Conservation (phyloP, 2,113 vertebrate genomes). For the Otocyon megalotis region DNA sequence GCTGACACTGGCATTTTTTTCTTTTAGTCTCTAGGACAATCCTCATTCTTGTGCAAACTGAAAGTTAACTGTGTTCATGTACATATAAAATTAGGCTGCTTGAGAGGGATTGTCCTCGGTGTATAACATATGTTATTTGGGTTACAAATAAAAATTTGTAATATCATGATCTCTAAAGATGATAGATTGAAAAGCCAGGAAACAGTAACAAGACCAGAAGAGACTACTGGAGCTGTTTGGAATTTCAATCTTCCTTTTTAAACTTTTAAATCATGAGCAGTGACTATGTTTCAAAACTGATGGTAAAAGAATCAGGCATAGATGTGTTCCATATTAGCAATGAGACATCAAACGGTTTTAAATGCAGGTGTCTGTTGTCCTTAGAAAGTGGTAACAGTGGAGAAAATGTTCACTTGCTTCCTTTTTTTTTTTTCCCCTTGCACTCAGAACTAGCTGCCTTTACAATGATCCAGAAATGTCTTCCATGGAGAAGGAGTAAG, state of each 20-base stretch:
- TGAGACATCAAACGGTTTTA: not conserved
- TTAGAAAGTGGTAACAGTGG: constrained; percentile 4
- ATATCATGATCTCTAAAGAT: not conserved
- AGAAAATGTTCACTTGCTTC: constrained; percentile 80
- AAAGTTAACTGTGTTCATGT: constrained; percentile 10
- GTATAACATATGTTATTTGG: constrained; percentile 63
- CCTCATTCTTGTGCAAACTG: constrained; percentile 15
- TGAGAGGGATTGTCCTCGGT: constrained; percentile 15
- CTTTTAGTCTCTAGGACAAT: constrained; percentile 39
- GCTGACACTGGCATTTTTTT: not conserved
- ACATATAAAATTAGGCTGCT: constrained; percentile 1
- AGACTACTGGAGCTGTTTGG: not conserved
- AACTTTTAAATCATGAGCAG: not conserved
- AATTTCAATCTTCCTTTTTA: not conserved
- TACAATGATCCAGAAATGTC: constrained; percentile 90
- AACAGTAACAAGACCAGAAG: not conserved
- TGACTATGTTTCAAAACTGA: not conserved
- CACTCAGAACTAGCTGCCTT: constrained; percentile 90
- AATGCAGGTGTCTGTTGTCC: constrained; percentile 4
- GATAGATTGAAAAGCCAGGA: not conserved
- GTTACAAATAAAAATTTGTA: constrained; percentile 17
- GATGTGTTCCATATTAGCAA: not conserved
- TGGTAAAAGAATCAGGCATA: not conserved
- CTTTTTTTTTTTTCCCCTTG: constrained; percentile 82
- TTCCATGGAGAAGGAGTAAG: constrained; percentile 90